Conservation (phyloP, 2,797 vertebrate genomes). For the Heteromormyrus szaboi region DNA sequence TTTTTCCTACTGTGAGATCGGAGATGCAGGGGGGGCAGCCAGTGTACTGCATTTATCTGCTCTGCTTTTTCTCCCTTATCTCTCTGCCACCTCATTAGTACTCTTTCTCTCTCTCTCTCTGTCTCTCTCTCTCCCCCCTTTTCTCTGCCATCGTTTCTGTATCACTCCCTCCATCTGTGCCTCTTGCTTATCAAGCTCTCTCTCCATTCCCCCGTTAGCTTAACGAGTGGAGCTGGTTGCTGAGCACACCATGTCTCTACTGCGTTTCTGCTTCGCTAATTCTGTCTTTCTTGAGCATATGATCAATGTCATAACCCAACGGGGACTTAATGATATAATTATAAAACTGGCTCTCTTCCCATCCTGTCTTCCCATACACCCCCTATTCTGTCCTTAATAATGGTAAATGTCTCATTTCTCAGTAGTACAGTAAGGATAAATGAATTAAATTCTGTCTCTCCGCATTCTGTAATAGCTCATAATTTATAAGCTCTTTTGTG, state of each 20-base stretch:
- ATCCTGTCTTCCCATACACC: conserved; percentile 10
- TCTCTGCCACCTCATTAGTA: neutral
- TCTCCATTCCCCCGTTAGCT: conserved; percentile 34
- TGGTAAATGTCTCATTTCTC: conserved; percentile 45
- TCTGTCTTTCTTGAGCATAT: conserved; percentile 44
- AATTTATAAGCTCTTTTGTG: conserved; percentile 36
- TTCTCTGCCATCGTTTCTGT: neutral
- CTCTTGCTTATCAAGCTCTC: conserved; percentile 30
- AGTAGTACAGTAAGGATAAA: conserved; percentile 44
- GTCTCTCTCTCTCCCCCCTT: neutral
- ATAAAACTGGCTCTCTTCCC: conserved; percentile 44
- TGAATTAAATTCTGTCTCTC: neutral
- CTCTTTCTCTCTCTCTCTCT: neutral
- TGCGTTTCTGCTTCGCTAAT: conserved; percentile 21
- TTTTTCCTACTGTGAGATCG: neutral
- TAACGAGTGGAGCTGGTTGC: conserved; percentile 16
- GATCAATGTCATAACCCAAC: conserved; percentile 62
- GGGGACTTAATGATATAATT: conserved; percentile 65
- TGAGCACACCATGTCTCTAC: neutral
- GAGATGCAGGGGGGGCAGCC: neutral
- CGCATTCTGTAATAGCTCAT: neutral
- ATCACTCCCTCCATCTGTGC: neutral
- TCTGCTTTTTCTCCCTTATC: neutral
- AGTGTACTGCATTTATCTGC: neutral
- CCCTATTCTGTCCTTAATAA: conserved; percentile 28